A percentile compares a stretch with the other conserved stretches of the same genome.
Conservation (phyloP, 2,888 invertebrate genomes). For the Meteorus colon region DNA sequence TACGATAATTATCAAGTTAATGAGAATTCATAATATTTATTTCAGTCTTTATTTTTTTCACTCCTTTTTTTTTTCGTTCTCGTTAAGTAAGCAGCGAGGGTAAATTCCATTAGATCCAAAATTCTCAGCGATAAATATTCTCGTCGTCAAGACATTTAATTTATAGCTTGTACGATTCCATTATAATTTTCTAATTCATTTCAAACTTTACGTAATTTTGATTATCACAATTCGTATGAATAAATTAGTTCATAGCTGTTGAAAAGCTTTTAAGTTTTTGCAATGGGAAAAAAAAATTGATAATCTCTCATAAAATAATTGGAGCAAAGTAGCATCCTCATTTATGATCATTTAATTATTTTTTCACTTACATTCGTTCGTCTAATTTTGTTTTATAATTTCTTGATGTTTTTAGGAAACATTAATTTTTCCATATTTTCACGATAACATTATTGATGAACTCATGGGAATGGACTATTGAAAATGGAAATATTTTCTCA, state of each 20-base stretch:
- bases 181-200: slow-evolving; percentile 50
- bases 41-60: slow-evolving; percentile 10
- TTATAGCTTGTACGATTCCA: slow-evolving; percentile 46
- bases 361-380: neutral
- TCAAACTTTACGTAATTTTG: slow-evolving; percentile 52
- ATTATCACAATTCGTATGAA: slow-evolving; percentile 52
- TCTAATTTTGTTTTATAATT: neutral
- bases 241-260: slow-evolving; percentile 39
- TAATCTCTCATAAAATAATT: neutral
- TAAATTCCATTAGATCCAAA: slow-evolving; percentile 21
- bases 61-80: slow-evolving; percentile 19
- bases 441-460: neutral
- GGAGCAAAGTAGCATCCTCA: neutral
- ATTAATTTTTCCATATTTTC: neutral
- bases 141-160: slow-evolving; percentile 40
- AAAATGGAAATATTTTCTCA: neutral
- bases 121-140: slow-evolving; percentile 38
- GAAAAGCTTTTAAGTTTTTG: neutral
- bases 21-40: slow-evolving; percentile 7
- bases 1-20: slow-evolving; percentile 16
- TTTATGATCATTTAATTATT: neutral
- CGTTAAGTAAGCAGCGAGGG: neutral
- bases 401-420: neutral
- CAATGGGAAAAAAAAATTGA: neutral
- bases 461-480: neutral